A percentile compares a stretch with the other conserved stretches of the same genome.
Conservation (phyloP, 35 echinoderm and acorn worm species). For the Strongylocentrotus purpuratus region DNA sequence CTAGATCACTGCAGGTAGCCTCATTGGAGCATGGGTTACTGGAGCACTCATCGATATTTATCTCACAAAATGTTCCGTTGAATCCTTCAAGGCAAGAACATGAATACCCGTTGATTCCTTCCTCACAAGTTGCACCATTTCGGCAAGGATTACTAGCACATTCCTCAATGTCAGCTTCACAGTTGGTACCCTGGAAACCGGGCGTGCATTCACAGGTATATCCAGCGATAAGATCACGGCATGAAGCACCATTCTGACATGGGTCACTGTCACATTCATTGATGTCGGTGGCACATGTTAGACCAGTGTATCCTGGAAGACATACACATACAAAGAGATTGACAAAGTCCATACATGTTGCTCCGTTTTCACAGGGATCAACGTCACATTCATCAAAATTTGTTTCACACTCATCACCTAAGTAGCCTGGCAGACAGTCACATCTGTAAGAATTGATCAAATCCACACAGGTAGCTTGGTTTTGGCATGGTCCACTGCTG, state of each 20-base stretch:
- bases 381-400: slow-evolving; percentile 49
- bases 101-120: slow-evolving; percentile 42
- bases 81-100: slow-evolving; percentile 60
- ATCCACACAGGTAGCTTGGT: slow-evolving; percentile 53
- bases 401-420: slow-evolving; percentile 23
- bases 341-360: slow-evolving; percentile 49
- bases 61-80: slow-evolving; percentile 56
- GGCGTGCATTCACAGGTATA: slow-evolving; percentile 53
- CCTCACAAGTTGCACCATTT: slow-evolving; percentile 51
- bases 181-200: slow-evolving; percentile 61
- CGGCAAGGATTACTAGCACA: slow-evolving; percentile 65
- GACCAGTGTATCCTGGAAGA: slow-evolving; percentile 52
- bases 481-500: slow-evolving; percentile 49
- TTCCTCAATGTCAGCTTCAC: slow-evolving; percentile 64
- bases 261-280: slow-evolving; percentile 65
- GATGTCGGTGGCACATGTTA: slow-evolving; percentile 47
- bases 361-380: slow-evolving; percentile 57
- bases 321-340: slow-evolving; percentile 37
- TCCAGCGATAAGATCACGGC: slow-evolving; percentile 32
- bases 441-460: slow-evolving; percentile 44
- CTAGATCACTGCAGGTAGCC: slow-evolving; percentile 50
- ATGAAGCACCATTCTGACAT: slow-evolving; percentile 62
- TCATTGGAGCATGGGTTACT: slow-evolving; percentile 49
- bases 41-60: slow-evolving; percentile 62
- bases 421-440: slow-evolving; percentile 39